Evolutionary conservation across 2,888 invertebrate genomes (phyloP).

Genomic region (Serrognathus titanus): DNA sequence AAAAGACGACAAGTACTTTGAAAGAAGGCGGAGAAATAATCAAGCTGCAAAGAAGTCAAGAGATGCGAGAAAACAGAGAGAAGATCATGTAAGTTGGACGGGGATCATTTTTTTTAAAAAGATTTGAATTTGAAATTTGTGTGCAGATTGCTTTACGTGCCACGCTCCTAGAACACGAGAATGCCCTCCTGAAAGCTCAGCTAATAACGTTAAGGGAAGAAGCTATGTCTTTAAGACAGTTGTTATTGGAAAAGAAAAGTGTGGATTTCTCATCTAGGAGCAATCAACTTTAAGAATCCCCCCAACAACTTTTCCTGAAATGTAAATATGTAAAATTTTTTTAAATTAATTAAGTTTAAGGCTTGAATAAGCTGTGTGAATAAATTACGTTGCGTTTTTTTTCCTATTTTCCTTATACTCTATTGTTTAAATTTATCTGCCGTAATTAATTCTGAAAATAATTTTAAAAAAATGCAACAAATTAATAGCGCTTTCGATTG

Average conservation of each 20-base stretch:
- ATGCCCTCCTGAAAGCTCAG: slow-evolving; percentile 80
- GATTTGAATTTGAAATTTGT: not conserved
- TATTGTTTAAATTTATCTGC: too few species aligned
- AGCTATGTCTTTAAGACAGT: slow-evolving; percentile 64
- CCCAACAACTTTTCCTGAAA: too few species aligned
- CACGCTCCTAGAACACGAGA: slow-evolving; percentile 82
- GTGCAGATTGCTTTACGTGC: slow-evolving; percentile 77
- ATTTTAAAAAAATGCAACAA: too few species aligned
- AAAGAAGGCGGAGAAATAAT: slow-evolving; percentile 81
- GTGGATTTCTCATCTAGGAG: slow-evolving; percentile 30
- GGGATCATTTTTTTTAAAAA: too few species aligned
- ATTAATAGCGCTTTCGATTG: too few species aligned
- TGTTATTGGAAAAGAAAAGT: slow-evolving; percentile 55
- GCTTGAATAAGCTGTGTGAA: too few species aligned
- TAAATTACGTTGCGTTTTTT: too few species aligned
- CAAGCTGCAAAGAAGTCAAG: slow-evolving; percentile 89
- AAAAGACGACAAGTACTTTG: slow-evolving; percentile 88
- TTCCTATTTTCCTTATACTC: too few species aligned
- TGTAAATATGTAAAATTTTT: too few species aligned
- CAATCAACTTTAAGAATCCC: too few species aligned
- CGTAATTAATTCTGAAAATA: too few species aligned
- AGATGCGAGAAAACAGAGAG: slow-evolving; percentile 81
- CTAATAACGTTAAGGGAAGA: slow-evolving; percentile 77
- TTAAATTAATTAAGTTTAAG: too few species aligned
- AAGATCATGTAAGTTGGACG: slow-evolving; percentile 69